Percentiles rank a stretch among this genome's conserved stretches.
phyloP scores from a whole-genome alignment of 2,888 invertebrate species.

The Nysson spinosus region DNA sequence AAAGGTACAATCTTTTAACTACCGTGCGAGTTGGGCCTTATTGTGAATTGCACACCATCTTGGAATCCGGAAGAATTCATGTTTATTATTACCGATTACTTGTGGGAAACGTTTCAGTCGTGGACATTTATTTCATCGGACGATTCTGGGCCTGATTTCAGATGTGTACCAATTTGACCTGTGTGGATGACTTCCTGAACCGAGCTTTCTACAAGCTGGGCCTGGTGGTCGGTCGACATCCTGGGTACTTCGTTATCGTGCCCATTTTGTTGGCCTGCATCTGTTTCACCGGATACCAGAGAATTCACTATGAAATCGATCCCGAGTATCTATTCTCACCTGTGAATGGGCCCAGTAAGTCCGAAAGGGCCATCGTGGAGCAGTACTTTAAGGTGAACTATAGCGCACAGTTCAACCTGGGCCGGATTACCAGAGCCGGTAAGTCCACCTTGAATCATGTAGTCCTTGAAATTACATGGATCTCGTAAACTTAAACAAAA shows the following conservation, averaged over 20 bases:
- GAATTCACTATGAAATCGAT: conserved; percentile 92
- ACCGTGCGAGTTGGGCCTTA: conserved; percentile 13
- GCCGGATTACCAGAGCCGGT: conserved; percentile 93
- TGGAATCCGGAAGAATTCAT: neutral
- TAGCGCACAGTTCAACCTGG: conserved; percentile 90
- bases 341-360: conserved; percentile 89
- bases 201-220: conserved; percentile 90
- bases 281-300: conserved; percentile 92
- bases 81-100: neutral
- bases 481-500: neutral
- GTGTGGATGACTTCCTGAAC: conserved; percentile 89
- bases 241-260: conserved; percentile 92
- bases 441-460: conserved; percentile 42
- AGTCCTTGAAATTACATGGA: neutral
- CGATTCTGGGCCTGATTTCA: conserved; percentile 76
- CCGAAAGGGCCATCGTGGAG: conserved; percentile 89
- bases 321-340: conserved; percentile 96
- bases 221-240: conserved; percentile 86
- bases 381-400: conserved; percentile 93
- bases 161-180: conserved; percentile 86
- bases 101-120: too few species aligned
- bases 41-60: neutral
- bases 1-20: conserved; percentile 27
- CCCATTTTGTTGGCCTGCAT: conserved; percentile 89
- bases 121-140: too few species aligned